Conservation (phyloP, 2,888 invertebrate species). For the Acleris sparsana region DNA sequence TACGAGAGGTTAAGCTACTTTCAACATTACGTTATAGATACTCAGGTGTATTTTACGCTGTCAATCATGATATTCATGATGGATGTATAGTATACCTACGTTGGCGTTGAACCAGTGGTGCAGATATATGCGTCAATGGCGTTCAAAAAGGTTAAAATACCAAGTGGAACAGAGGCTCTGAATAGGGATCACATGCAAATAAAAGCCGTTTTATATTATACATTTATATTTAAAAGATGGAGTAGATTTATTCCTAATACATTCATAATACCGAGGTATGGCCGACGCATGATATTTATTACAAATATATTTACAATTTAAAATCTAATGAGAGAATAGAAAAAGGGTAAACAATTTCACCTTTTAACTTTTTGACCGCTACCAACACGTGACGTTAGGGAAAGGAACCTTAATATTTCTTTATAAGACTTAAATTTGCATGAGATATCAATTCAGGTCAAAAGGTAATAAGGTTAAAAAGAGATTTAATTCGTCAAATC, state of each 20-base stretch:
- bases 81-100: no score
- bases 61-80: no score
- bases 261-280: conserved; percentile 26
- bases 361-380: neutral
- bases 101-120: no score
- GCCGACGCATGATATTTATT: conserved; percentile 7
- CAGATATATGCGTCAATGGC: no score
- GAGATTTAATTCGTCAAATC: no score
- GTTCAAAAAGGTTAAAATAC: no score
- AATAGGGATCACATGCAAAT: conserved; percentile 25
- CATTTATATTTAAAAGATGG: conserved; percentile 29
- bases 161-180: no score
- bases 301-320: conserved; percentile 29
- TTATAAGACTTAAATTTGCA: neutral
- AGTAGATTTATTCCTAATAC: conserved; percentile 12
- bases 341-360: neutral
- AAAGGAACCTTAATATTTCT: neutral
- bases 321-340: conserved; percentile 1
- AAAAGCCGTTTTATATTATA: conserved; percentile 23
- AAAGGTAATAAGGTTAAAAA: no score
- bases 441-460: neutral
- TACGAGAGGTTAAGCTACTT: no score
- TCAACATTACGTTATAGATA: no score
- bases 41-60: no score
- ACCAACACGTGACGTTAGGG: neutral